Evolutionary conservation across 2,113 vertebrate genomes (phyloP).

Genomic region (Globicephala melas): DNA sequence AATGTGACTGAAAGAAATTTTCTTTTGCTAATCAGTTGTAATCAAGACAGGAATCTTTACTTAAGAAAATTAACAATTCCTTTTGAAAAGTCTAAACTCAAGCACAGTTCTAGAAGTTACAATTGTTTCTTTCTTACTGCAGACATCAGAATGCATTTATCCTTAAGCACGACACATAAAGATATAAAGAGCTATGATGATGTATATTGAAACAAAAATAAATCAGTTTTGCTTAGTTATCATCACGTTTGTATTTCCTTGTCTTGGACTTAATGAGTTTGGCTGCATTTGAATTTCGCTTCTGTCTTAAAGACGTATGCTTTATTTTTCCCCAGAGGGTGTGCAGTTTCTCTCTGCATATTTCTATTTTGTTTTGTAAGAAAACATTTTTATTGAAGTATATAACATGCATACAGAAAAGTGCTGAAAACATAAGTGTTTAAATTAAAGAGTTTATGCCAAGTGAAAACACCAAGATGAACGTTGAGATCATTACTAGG

Average conservation of each 20-base stretch:
- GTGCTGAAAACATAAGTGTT: not conserved
- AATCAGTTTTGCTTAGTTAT: constrained; percentile 34
- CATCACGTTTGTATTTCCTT: not conserved
- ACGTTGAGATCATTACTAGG: not conserved
- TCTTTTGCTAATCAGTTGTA: constrained; percentile 65
- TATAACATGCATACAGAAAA: constrained; percentile 2
- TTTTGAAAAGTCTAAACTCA: constrained; percentile 51
- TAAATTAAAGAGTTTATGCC: not conserved
- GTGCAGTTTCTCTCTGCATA: not conserved
- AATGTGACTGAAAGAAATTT: constrained; percentile 38
- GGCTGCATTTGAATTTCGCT: not conserved
- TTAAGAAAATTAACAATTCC: constrained; percentile 62
- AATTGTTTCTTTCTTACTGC: not conserved
- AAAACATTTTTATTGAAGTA: constrained; percentile 15
- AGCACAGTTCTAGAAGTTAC: constrained; percentile 46
- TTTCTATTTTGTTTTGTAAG: constrained; percentile 53
- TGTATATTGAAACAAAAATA: constrained; percentile 36
- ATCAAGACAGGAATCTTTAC: constrained; percentile 66
- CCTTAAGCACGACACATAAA: not conserved
- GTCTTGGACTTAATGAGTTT: not conserved
- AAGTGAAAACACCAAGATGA: not conserved
- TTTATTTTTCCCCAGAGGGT: not conserved
- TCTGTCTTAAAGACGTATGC: not conserved
- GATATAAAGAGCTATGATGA: constrained; percentile 7
- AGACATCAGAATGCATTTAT: constrained; percentile 29